Evolutionary conservation across 2,797 vertebrate species (phyloP), one percentile per base, ranked within the genome.

Genomic region (Macrochelys suwanniensis): DNA sequence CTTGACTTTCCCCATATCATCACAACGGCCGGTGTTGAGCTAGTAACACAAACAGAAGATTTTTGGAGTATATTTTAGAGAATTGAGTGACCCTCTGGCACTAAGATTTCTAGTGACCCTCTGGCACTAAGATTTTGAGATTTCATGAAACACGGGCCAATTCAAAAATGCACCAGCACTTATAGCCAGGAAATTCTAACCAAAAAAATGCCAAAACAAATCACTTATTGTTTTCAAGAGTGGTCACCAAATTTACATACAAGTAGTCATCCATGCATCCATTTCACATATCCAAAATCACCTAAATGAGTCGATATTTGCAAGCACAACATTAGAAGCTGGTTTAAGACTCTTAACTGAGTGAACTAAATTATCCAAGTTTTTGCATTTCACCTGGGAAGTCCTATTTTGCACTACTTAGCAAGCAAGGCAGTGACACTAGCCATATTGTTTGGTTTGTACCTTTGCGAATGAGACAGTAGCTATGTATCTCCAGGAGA

Each of bases 401-500:
- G 26, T 77, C 25, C 47, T 92, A 49, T 37, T 50, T 80, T 33
- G 84, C 33, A 89, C 11, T n/a, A 6, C 7, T 77, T 51, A 81
- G 17, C 28, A 94, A 86, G 42, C 31, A 74, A 61, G 15, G 28
- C 37, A 57, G 61, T 68, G 47, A 83, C 6, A 76, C 26, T 1
- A 85, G 16, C n/a, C 28, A 5, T 26, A 47, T 12, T 56, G 4
- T 12, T 49, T 11, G 3, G 7, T 89, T 91, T 54, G 93, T 97
- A 99, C 99, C 98, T 98, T 97, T 98, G 50, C 89, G 94, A 92
- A 98, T 79, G 7, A 98, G 97, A 19, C 98, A 97, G 95, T 98
- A 98, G 85, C 98, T 97, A 90, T 99, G 98, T 82, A 98, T 94
- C 96, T 99, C 98, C 85, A 99, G 97, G 87, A 99, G 85, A 94